Conservation (phyloP, 2,113 vertebrate species). For the Fulica atra region DNA sequence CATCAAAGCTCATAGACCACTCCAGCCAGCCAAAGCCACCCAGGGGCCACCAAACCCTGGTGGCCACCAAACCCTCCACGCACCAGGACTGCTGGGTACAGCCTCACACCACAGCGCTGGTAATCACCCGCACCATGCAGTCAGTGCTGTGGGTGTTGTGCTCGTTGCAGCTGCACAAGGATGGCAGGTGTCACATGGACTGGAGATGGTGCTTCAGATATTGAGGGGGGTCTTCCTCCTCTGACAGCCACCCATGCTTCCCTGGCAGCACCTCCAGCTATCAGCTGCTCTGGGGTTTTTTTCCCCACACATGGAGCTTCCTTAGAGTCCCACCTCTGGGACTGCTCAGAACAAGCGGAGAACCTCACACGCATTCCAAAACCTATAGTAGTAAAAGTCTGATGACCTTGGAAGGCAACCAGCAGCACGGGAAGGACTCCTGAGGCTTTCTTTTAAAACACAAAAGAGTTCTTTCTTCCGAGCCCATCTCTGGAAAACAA, state of each 20-base stretch:
- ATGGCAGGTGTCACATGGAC: background rate
- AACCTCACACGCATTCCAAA: background rate
- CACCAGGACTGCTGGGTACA: background rate
- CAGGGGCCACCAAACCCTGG: too few relatives aligned
- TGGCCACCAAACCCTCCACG: accelerated
- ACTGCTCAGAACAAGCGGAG: background rate
- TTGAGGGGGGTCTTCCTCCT: background rate
- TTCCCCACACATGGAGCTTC: background rate
- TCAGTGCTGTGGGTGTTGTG: accelerated
- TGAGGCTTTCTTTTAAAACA: conserved; percentile 22
- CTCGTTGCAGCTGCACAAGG: background rate
- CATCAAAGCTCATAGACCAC: background rate
- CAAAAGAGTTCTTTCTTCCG: background rate
- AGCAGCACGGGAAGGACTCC: background rate
- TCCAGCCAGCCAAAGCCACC: background rate
- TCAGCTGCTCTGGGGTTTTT: background rate
- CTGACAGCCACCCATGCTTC: background rate
- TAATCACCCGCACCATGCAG: background rate
- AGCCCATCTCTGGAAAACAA: conserved; percentile 4
- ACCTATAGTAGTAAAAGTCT: conserved; percentile 48
- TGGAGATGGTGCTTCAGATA: background rate
- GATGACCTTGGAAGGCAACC: conserved; percentile 46
- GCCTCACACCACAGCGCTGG: background rate
- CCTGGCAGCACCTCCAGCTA: background rate
- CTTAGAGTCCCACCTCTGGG: background rate